Percentiles rank a stretch among this genome's conserved stretches.
These are phyloP conservation scores for Microctonus brassicae DNA, from an alignment of 2,888 invertebrate species.

Conservation along the genomic window DNA sequence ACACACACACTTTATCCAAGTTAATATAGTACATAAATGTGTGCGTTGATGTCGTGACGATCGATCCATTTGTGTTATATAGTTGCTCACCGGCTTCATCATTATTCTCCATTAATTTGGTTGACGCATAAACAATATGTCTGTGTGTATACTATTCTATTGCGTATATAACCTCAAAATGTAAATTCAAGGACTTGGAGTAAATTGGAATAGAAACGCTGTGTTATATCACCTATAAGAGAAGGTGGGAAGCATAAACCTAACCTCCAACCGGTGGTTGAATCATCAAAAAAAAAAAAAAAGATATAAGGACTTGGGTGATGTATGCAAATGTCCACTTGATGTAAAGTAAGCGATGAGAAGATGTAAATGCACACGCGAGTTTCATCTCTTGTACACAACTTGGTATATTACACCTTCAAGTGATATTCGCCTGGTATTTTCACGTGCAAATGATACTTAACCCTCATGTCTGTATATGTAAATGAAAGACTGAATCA, in stretches of 20 bases:
- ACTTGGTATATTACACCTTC: constrained; percentile 37
- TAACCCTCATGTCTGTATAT: constrained; percentile 46
- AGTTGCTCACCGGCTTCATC: neutral
- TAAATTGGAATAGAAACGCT: too few relatives aligned
- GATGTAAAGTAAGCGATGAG: constrained; percentile 29
- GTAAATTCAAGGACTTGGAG: too few relatives aligned
- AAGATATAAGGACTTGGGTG: constrained; percentile 26
- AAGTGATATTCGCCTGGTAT: constrained; percentile 51
- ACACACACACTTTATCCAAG: neutral
- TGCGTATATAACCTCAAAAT: constrained; percentile 22
- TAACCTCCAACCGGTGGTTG: too few relatives aligned
- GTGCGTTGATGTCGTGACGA: neutral
- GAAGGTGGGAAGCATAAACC: too few relatives aligned
- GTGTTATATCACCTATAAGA: too few relatives aligned
- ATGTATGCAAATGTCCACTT: constrained; percentile 39
- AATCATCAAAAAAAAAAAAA: too few relatives aligned
- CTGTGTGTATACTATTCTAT: neutral
- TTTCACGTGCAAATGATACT: constrained; percentile 61
- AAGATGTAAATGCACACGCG: neutral
- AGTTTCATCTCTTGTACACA: neutral
- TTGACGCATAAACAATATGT: neutral
- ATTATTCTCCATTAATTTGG: neutral
- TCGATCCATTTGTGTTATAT: neutral
- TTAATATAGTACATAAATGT: neutral
- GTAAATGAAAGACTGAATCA: constrained; percentile 54